These are phyloP conservation scores for Lophotis ruficrista DNA, from an alignment of 2,113 vertebrate genomes.

Conservation along the genomic window DNA sequence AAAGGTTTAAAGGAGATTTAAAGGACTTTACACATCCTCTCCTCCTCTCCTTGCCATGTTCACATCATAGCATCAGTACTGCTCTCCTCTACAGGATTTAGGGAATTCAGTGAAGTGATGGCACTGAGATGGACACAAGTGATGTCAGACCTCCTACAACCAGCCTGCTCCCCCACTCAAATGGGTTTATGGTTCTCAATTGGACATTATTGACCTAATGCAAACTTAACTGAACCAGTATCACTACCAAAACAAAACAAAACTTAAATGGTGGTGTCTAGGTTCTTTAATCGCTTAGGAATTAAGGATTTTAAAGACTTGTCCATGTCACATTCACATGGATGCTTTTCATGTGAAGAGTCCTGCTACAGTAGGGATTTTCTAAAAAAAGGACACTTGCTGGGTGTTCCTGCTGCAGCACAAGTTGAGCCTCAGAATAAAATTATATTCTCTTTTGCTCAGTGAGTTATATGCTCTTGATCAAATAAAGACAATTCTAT, in stretches of 20 bases:
- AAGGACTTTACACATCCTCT: not conserved
- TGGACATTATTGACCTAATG: not conserved
- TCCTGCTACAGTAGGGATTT: not conserved
- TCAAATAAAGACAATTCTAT: not conserved
- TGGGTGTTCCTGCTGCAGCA: not conserved
- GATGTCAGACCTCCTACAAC: not conserved
- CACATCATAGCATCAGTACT: not conserved
- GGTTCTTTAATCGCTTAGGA: not conserved
- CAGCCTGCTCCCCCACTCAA: not conserved
- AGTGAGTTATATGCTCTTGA: not conserved
- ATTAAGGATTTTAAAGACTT: not conserved
- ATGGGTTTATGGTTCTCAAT: not conserved
- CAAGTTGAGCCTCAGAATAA: not conserved
- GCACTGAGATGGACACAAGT: not conserved
- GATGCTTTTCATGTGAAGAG: not conserved
- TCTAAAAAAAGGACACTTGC: not conserved
- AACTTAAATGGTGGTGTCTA: too few relatives aligned
- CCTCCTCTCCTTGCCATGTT: not conserved
- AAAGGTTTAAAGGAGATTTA: not conserved
- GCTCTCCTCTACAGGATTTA: not conserved
- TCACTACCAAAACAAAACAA: not conserved
- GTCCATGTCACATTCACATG: accelerated
- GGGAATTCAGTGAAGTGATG: not conserved
- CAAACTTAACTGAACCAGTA: not conserved
- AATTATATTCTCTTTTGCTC: not conserved